phyloP scores from a whole-genome alignment of 1,140 invertebrate genomes.

The Sinonovacula constricta region DNA sequence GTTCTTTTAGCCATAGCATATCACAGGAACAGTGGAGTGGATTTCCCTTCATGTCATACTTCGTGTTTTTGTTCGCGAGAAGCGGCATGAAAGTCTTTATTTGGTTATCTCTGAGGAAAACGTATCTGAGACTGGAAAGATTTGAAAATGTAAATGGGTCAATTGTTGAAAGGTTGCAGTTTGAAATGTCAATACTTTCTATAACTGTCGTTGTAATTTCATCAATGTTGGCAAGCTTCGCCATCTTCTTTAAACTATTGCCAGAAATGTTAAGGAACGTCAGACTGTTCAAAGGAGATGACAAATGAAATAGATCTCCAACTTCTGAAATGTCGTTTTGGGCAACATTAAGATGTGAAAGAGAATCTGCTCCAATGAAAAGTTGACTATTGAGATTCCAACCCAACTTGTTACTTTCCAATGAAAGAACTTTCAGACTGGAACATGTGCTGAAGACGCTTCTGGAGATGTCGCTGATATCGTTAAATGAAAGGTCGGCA shows the following conservation, averaged over 20 bases:
- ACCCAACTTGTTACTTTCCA: constrained; percentile 4
- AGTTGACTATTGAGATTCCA: neutral
- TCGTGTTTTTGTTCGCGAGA: neutral
- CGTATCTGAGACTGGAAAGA: constrained; percentile 4
- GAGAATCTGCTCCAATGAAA: neutral
- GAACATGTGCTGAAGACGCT: neutral
- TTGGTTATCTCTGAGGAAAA: constrained; percentile 4
- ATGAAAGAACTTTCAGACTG: neutral
- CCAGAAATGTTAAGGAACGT: constrained; percentile 7
- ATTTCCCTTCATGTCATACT: constrained; percentile 17
- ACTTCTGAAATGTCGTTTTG: constrained; percentile 9
- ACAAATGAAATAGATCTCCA: neutral
- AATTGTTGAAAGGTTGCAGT: constrained; percentile 4
- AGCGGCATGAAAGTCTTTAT: constrained; percentile 23
- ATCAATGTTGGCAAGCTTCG: neutral
- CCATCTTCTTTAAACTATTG: constrained; percentile 6
- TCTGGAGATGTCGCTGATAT: constrained; percentile 16
- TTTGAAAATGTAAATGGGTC: neutral
- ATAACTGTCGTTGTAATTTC: neutral
- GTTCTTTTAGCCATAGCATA: constrained; percentile 40
- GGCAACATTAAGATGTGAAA: constrained; percentile 8
- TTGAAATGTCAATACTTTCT: constrained; percentile 19
- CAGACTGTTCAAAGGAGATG: constrained; percentile 8
- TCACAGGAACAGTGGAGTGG: constrained; percentile 31
- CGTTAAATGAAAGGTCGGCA: constrained; percentile 26